Conservation (phyloP, 2,888 invertebrate species). For the Limnephilus marmoratus region DNA sequence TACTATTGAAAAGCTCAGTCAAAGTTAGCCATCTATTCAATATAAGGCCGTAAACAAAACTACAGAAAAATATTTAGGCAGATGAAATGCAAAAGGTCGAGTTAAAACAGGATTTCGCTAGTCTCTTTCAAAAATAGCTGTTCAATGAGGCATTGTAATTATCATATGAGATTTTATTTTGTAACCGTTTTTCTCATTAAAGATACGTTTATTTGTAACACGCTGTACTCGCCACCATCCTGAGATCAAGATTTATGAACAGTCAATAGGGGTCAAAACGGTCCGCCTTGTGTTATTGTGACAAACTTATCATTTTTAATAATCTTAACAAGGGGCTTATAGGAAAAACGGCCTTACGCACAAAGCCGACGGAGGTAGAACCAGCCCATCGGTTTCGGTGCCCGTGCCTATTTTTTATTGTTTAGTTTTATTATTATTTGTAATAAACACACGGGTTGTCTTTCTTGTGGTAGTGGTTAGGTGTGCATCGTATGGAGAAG, state of each 20-base stretch:
- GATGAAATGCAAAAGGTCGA: too few species aligned
- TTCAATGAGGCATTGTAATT: neutral
- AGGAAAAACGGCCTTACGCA: conserved; percentile 61
- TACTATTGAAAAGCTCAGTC: too few species aligned
- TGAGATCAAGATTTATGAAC: conserved; percentile 61
- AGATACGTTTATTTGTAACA: conserved; percentile 22
- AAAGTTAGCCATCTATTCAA: too few species aligned
- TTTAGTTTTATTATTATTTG: conserved; percentile 47
- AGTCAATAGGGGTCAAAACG: conserved; percentile 65
- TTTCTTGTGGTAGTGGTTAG: conserved; percentile 11
- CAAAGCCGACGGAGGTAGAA: conserved; percentile 51
- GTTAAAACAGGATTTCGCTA: too few species aligned
- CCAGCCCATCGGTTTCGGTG: conserved; percentile 49
- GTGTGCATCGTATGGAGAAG: conserved; percentile 44
- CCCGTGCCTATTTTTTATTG: conserved; percentile 52
- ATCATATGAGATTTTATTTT: neutral
- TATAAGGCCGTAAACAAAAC: too few species aligned
- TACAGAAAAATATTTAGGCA: too few species aligned
- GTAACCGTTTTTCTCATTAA: neutral
- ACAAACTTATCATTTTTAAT: conserved; percentile 67
- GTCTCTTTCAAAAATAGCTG: too few species aligned
- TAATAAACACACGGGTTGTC: conserved; percentile 50
- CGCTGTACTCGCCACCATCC: conserved; percentile 46
- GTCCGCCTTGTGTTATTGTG: conserved; percentile 65
- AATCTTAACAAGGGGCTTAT: conserved; percentile 66